Evolutionary conservation across 2,888 invertebrate species (phyloP).

Genomic region (Andrena chrysosceles): DNA sequence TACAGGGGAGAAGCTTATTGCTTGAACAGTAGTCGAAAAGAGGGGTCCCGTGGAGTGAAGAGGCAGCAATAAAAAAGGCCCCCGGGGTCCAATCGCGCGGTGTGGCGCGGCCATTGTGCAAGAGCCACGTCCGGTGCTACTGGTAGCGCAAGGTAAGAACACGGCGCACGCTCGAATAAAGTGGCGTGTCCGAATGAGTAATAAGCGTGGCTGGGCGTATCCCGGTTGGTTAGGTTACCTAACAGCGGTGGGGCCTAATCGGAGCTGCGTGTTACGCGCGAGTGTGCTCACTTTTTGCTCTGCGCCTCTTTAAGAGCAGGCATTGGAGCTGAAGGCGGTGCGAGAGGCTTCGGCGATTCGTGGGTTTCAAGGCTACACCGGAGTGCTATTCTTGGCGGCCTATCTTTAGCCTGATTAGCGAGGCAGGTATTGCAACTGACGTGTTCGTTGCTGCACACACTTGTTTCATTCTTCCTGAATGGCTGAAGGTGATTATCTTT

Average conservation of each 20-base stretch:
- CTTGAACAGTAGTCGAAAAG: slow-evolving; percentile 45
- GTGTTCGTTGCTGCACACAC: background rate
- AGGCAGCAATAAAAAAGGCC: slow-evolving; percentile 67
- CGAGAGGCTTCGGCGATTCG: background rate
- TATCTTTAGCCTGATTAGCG: background rate
- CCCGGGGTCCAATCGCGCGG: slow-evolving; percentile 66
- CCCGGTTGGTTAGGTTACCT: slow-evolving; percentile 80
- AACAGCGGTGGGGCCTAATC: slow-evolving; percentile 82
- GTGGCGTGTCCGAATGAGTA: slow-evolving; percentile 83
- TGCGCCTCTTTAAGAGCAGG: slow-evolving; percentile 14
- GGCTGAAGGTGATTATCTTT: too few relatives aligned
- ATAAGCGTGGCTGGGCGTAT: slow-evolving; percentile 84
- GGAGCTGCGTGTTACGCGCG: slow-evolving; percentile 82
- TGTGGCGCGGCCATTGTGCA: slow-evolving; percentile 71
- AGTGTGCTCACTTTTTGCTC: slow-evolving; percentile 51
- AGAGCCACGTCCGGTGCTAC: slow-evolving; percentile 70
- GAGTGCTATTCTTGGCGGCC: background rate
- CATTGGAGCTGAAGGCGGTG: background rate
- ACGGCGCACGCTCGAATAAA: slow-evolving; percentile 78
- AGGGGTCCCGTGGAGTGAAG: slow-evolving; percentile 58
- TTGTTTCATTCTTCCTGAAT: too few relatives aligned
- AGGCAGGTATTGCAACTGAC: background rate
- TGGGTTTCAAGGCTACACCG: background rate
- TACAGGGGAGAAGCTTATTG: slow-evolving; percentile 31
- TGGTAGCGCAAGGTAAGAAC: slow-evolving; percentile 66